phyloP scores from a whole-genome alignment of 2,888 invertebrate genomes.

The Linnaemya tessellans region DNA sequence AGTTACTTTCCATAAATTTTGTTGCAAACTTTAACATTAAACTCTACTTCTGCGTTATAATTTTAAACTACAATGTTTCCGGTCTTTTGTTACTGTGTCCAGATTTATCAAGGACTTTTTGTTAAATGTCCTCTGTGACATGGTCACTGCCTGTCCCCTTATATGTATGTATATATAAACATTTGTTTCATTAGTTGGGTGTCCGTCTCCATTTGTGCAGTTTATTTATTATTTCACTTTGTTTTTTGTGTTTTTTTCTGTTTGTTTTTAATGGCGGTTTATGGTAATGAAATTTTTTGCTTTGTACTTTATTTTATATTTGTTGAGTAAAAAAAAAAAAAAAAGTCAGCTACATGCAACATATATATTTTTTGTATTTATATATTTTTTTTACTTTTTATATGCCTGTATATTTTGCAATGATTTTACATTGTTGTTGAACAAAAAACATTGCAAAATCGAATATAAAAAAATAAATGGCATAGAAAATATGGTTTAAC shows the following conservation, averaged over 20 bases:
- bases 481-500: constrained; percentile 43
- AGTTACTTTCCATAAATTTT: too few relatives aligned
- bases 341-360: not conserved
- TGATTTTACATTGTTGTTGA: constrained; percentile 30
- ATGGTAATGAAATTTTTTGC: constrained; percentile 63
- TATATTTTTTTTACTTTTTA: not conserved
- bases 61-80: not conserved
- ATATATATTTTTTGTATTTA: not conserved
- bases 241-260: too few relatives aligned
- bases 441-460: constrained; percentile 23
- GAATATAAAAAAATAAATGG: constrained; percentile 1
- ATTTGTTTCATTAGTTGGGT: constrained; percentile 50
- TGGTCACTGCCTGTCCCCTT: constrained; percentile 38
- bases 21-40: too few relatives aligned
- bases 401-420: constrained; percentile 35
- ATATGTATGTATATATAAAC: constrained; percentile 5
- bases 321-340: constrained; percentile 49
- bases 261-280: constrained; percentile 46
- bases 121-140: constrained; percentile 19
- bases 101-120: constrained; percentile 4
- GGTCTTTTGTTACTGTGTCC: not conserved
- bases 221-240: constrained; percentile 49
- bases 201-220: constrained; percentile 36
- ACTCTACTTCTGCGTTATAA: too few relatives aligned
- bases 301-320: constrained; percentile 49